These are phyloP conservation scores for Xyrauchen texanus DNA, from an alignment of 2,113 vertebrate species.

Conservation along the genomic window DNA sequence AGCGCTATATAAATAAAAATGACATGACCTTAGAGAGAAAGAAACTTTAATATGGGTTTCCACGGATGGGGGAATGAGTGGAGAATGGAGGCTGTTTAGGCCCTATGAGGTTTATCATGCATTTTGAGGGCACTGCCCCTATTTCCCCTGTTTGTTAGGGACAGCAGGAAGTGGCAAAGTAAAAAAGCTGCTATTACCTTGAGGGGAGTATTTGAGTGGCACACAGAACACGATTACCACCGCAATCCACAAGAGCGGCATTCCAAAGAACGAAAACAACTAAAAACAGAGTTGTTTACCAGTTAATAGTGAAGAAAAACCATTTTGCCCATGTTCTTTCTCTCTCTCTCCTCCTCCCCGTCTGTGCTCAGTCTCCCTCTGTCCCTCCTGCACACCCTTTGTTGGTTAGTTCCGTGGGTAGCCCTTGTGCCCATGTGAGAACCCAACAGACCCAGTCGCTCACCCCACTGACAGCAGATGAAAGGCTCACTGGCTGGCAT, in stretches of 20 bases:
- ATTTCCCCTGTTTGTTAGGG: constrained; percentile 29
- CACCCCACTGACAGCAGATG: constrained; percentile 71
- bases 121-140: constrained; percentile 11
- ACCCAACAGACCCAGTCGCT: constrained; percentile 56
- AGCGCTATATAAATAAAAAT: no score
- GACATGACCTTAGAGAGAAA: no score
- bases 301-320: constrained; percentile 62
- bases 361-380: not conserved
- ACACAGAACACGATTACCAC: constrained; percentile 47
- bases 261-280: constrained; percentile 56
- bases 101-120: constrained; percentile 4
- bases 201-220: constrained; percentile 39
- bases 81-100: not conserved
- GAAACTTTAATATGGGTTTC: no score
- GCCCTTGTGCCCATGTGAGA: constrained; percentile 71
- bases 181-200: constrained; percentile 53
- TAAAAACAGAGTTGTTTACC: constrained; percentile 75
- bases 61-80: no score
- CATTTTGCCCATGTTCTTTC: not conserved
- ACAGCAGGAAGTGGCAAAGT: constrained; percentile 53
- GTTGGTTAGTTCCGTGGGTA: constrained; percentile 75
- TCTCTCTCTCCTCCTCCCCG: constrained; percentile 7
- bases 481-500: constrained; percentile 67
- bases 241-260: constrained; percentile 55
- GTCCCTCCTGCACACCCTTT: constrained; percentile 59